These are phyloP conservation scores for Melinaea marsaeus DNA, from an alignment of 2,888 invertebrate genomes.

Conservation along the genomic window DNA sequence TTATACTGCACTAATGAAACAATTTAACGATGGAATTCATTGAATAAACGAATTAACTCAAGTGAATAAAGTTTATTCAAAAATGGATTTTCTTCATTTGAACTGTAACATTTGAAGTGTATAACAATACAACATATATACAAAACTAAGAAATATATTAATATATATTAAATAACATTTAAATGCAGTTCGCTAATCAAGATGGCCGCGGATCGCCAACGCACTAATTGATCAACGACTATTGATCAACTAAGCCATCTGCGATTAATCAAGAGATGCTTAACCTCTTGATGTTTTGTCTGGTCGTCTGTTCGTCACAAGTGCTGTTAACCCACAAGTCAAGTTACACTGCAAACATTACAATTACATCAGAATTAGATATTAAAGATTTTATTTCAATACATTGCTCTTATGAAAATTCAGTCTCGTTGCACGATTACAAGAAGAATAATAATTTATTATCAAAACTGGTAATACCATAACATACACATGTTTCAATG, in stretches of 20 bases:
- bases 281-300: constrained; percentile 52
- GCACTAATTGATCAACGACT: constrained; percentile 20
- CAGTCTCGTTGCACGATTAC: too few species aligned
- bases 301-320: constrained; percentile 53
- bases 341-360: constrained; percentile 30
- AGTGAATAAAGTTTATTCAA: too few species aligned
- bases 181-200: too few species aligned
- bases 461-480: too few species aligned
- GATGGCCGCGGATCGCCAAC: background rate
- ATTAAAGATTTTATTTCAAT: background rate
- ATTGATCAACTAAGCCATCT: constrained; percentile 32
- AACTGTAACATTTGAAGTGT: too few species aligned
- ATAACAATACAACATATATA: too few species aligned
- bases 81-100: too few species aligned
- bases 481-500: too few species aligned
- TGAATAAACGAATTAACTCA: too few species aligned
- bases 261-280: constrained; percentile 35
- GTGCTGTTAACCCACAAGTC: constrained; percentile 37
- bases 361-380: background rate
- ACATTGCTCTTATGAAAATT: background rate
- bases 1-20: constrained; percentile 18
- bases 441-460: too few species aligned
- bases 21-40: background rate
- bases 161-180: too few species aligned
- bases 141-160: too few species aligned